Conservation (phyloP, 2,113 vertebrate species). For the Herpetotheres cachinnans region DNA sequence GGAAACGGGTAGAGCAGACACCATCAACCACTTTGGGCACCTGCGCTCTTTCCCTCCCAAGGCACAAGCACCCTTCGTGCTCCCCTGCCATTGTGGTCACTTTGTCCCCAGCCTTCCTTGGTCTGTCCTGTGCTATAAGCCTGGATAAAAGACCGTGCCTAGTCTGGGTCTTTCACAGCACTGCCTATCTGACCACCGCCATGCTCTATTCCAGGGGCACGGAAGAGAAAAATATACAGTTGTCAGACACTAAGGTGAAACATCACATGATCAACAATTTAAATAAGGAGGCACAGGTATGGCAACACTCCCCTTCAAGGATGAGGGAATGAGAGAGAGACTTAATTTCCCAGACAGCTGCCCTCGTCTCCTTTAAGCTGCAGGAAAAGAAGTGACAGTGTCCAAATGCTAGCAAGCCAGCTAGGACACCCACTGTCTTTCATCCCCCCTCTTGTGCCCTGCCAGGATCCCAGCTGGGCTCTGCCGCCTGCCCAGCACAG, state of each 20-base stretch:
- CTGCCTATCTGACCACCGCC: not conserved
- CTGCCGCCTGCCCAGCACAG: not conserved
- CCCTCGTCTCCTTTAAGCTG: not conserved
- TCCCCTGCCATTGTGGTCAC: not conserved
- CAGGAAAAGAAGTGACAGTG: not conserved
- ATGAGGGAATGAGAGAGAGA: not conserved
- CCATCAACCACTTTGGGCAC: accelerated
- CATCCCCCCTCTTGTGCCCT: not conserved
- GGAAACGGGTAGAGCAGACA: not conserved
- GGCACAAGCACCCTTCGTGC: not conserved
- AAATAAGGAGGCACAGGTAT: not conserved
- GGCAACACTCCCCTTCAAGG: not conserved
- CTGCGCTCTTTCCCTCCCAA: not conserved
- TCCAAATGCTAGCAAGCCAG: not conserved
- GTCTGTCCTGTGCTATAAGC: not conserved
- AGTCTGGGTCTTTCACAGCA: not conserved
- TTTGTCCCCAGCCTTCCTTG: not conserved
- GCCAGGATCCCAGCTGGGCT: conserved; percentile 18
- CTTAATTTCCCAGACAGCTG: not conserved
- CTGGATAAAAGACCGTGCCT: not conserved
- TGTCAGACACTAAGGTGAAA: not conserved
- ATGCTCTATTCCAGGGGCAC: not conserved
- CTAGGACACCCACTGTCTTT: not conserved
- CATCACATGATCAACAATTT: not conserved
- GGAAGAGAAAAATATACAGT: not conserved